phyloP scores from a whole-genome alignment of 2,888 invertebrate species.

The Zhengitettix transpicula region DNA sequence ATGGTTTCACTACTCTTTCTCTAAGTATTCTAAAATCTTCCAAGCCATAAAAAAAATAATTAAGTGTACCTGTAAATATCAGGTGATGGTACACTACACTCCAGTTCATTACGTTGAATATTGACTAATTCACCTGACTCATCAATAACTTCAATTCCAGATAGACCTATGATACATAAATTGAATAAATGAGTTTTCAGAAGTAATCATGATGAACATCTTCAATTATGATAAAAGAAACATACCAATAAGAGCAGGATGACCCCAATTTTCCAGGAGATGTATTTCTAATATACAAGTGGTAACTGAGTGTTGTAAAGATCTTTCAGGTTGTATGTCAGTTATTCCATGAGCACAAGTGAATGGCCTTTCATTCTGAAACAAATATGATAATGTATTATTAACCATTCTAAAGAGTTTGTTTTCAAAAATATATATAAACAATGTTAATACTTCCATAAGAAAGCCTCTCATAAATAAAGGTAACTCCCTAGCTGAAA shows the following conservation, averaged over 20 bases:
- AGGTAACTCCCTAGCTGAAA: no score
- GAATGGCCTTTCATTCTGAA: constrained; percentile 19
- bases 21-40: no score
- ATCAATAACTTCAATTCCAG: constrained; percentile 19
- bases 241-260: constrained; percentile 35
- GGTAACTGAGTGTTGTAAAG: constrained; percentile 17
- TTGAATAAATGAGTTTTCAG: no score
- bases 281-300: constrained; percentile 33
- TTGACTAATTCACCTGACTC: constrained; percentile 15
- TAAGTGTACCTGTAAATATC: constrained; percentile 8
- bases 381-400: neutral
- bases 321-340: no score
- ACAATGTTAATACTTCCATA: no score
- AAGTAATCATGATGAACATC: no score
- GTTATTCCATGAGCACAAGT: constrained; percentile 18
- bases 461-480: no score
- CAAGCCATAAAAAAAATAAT: neutral
- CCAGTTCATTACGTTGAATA: constrained; percentile 7
- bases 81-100: constrained; percentile 5
- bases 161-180: constrained; percentile 16
- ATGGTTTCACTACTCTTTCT: no score
- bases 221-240: neutral
- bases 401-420: neutral
- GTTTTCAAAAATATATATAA: neutral
- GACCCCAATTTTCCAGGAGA: constrained; percentile 47